Evolutionary conservation across 2,113 vertebrate species (phyloP), one percentile per base, ranked within the genome.

Genomic region (Ailuropoda melanoleuca): DNA sequence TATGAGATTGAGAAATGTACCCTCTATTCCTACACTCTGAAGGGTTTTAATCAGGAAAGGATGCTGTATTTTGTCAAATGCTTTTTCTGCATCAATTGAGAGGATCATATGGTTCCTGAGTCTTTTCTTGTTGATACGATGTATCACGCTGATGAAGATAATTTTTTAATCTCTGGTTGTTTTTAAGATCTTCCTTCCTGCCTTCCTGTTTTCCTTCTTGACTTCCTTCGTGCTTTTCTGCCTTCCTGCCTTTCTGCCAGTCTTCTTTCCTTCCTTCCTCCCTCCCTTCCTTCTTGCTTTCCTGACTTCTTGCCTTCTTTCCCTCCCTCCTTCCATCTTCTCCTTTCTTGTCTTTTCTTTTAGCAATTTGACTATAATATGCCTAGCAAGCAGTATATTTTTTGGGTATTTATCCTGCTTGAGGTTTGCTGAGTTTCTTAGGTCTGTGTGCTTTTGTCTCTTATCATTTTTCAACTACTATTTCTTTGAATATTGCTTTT

Each of bases 241-340:
- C 18, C 21, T 21, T 29, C 8, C 8, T 6, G 17, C 6, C 21
- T 58, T 15, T 5, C 21, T 55, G 7, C 21, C 8, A 43, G 17
- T 9, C 34, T 37, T n/a, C 77, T 1, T 43, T 43, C 8, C 21
- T 86, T 1, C 9, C 11, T 14, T 1, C 43, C 1, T 4, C 13
- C 31, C 34, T 34, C 10, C 13, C 21, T 86, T 1, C 9, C 11
- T 14, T 1, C 43, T 12, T 21, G 12, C 14, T 13, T 17, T n/a
- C 10, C 50, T 8, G 7, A 4, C 17, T 6, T n/a, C 0, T 6
- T n/a, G 3, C 15, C 29, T 24, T 24, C 46, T 3, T 1, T 4
- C 23, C 14, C 37, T 23, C 13, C 29, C 24, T 15, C 13, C 31
- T 23, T 34, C 10, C n/a, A 18, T 24, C 10, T 7, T 29, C 11